A percentile compares a stretch with the other conserved stretches of the same genome.
phyloP scores from a whole-genome alignment of 2,888 invertebrate genomes.

The Himalopsyche anomala region DNA sequence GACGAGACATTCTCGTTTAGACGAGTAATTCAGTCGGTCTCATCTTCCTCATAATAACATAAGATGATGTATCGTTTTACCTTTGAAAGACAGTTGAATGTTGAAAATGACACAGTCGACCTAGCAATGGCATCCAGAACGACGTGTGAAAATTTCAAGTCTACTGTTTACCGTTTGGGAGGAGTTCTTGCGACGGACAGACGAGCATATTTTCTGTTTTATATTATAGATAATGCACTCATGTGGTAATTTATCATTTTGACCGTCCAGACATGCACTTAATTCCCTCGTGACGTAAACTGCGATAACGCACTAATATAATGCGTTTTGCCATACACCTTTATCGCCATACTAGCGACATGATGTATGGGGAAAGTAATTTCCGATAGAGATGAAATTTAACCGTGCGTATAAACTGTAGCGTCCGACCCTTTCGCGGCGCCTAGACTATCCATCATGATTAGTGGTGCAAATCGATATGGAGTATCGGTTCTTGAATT shows the following conservation, averaged over 20 bases:
- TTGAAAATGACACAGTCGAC: no score
- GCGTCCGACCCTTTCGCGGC: neutral
- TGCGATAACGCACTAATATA: neutral
- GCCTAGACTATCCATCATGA: conserved; percentile 17
- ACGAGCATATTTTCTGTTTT: no score
- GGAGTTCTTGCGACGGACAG: no score
- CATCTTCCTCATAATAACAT: no score
- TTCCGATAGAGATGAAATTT: neutral
- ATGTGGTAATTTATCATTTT: conserved; percentile 2
- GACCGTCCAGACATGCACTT: neutral
- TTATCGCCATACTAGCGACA: neutral
- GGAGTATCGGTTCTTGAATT: no score
- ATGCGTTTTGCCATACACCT: conserved; percentile 8
- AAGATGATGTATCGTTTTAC: no score
- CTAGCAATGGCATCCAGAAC: no score
- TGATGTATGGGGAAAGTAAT: neutral
- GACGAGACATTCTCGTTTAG: no score
- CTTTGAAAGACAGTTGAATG: no score
- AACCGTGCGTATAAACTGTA: neutral
- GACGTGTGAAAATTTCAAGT: no score
- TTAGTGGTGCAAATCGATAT: neutral
- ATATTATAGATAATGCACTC: neutral
- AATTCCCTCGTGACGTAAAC: neutral
- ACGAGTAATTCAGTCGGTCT: no score
- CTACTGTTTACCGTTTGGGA: no score